Evolutionary conservation across 2,113 vertebrate species (phyloP), one percentile per base, ranked within the genome.

Genomic region (Bubo scandiacus): DNA sequence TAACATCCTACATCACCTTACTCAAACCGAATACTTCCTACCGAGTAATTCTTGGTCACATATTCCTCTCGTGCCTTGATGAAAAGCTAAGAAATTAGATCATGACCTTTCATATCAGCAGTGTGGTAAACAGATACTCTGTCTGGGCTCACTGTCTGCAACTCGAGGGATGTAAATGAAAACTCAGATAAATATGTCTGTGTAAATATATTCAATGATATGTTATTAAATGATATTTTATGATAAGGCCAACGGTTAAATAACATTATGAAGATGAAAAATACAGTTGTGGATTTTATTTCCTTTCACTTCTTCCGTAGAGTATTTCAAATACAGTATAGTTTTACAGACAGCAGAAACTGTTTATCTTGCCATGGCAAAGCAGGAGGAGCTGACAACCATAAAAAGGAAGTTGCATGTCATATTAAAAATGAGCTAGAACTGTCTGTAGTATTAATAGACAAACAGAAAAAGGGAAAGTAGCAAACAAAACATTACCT

Each of bases 401-500:
- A 32, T 54, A 45, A 89, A 91, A 85, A 96, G 87, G 95, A 96
- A 96, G 92, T 83, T 80, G n/a, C 34, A n/a, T 11, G 55, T 92
- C 61, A 36, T 49, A 38, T 55, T 75, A 93, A 78, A 94, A 93
- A 90, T 36, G 86, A 86, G 79, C 63, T 62, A 61, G 78, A 83
- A 42, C 42, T 55, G 47, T 61, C 70, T 92, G 79, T n/a, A 87
- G 30, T 81, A 68, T 94, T 92, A 84, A 92, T 10, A 94, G 88
- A 79, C 47, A 59, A 72, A 40, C 0, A 88, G 72, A 86, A 75
- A 80, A 72, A 62, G 42, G 27, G 72, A 86, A 93, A 91, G 62
- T 26, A 88, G 52, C 57, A 66, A 65, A 63, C 34, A 86, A 88
- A 92, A 92, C 5, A 12, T 63, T 34, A 78, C 25, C 61, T 25